Evolutionary conservation across 2,113 vertebrate species (phyloP).

Genomic region (Stegostoma tigrinum): DNA sequence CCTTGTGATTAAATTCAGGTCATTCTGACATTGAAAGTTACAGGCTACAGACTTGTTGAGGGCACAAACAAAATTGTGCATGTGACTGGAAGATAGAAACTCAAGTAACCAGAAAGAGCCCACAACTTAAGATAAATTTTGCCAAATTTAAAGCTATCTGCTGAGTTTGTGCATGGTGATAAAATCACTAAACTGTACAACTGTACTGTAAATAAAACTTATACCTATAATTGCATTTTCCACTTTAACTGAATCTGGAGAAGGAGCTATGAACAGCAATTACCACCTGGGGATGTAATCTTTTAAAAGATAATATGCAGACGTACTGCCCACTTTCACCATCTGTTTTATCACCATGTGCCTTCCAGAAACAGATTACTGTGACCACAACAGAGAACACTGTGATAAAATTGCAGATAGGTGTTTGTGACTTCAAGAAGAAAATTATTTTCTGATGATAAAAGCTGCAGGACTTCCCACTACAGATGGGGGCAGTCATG

Average conservation of each 20-base stretch:
- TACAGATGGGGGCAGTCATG: not conserved
- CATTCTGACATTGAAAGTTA: not conserved
- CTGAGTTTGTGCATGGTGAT: not conserved
- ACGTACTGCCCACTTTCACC: conserved; percentile 32
- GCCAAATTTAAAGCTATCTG: not conserved
- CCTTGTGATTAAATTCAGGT: conserved; percentile 19
- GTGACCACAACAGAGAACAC: conserved; percentile 28
- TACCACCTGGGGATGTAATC: conserved; percentile 26
- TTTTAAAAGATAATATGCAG: conserved; percentile 9
- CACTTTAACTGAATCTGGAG: not conserved
- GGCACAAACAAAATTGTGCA: not conserved
- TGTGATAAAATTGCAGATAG: conserved; percentile 17
- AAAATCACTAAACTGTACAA: not conserved
- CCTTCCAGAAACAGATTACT: conserved; percentile 23
- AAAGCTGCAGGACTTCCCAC: conserved; percentile 21
- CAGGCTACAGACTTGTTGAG: not conserved
- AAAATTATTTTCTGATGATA: conserved; percentile 27
- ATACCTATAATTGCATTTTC: conserved; percentile 26
- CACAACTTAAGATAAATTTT: not conserved
- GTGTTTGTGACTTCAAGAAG: conserved; percentile 17
- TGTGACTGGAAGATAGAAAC: not conserved
- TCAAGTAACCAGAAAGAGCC: not conserved
- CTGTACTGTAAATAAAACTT: conserved; percentile 16
- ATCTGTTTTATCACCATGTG: conserved; percentile 24
- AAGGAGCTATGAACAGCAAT: conserved; percentile 21